Percentiles rank a stretch among this genome's conserved stretches.
These are phyloP conservation scores for Atrina japonica DNA, from an alignment of 2,888 invertebrate genomes.

Conservation along the genomic window DNA sequence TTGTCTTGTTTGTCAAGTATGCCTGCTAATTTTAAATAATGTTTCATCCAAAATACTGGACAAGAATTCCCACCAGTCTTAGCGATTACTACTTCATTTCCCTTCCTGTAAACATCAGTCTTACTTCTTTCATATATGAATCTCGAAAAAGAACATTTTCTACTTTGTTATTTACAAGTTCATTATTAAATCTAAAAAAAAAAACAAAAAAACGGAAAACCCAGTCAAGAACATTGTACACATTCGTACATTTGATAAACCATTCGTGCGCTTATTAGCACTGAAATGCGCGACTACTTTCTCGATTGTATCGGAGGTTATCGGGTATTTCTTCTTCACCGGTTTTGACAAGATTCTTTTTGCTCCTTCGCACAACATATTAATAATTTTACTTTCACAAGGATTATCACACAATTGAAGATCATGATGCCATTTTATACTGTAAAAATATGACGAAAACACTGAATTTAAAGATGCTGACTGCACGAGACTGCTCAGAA, in stretches of 20 bases:
- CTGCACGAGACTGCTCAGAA: slow-evolving; percentile 21
- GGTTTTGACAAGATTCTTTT: slow-evolving; percentile 17
- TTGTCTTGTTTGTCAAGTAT: background rate
- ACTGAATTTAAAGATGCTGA: slow-evolving; percentile 32
- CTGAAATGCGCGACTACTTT: slow-evolving; percentile 18
- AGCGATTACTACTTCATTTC: slow-evolving; percentile 25
- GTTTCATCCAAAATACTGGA: slow-evolving; percentile 24
- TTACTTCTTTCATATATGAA: slow-evolving; percentile 21
- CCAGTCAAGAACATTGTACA: slow-evolving; percentile 22
- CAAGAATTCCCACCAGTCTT: slow-evolving; percentile 8
- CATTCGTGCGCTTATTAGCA: background rate
- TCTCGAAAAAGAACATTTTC: slow-evolving; percentile 21
- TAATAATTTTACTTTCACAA: slow-evolving; percentile 24
- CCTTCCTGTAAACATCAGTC: slow-evolving; percentile 34
- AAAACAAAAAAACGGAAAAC: slow-evolving; percentile 32
- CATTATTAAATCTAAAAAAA: too few relatives aligned
- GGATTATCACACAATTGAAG: slow-evolving; percentile 28
- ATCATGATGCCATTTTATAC: slow-evolving; percentile 37
- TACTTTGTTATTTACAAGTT: slow-evolving; percentile 21
- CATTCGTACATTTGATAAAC: slow-evolving; percentile 16
- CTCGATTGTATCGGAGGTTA: slow-evolving; percentile 11
- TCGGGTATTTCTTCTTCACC: slow-evolving; percentile 21
- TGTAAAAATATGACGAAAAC: slow-evolving; percentile 32
- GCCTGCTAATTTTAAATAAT: slow-evolving; percentile 7
- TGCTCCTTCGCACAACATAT: slow-evolving; percentile 30